Evolutionary conservation across 2,888 invertebrate species (phyloP).

Genomic region (Thera obeliscata): DNA sequence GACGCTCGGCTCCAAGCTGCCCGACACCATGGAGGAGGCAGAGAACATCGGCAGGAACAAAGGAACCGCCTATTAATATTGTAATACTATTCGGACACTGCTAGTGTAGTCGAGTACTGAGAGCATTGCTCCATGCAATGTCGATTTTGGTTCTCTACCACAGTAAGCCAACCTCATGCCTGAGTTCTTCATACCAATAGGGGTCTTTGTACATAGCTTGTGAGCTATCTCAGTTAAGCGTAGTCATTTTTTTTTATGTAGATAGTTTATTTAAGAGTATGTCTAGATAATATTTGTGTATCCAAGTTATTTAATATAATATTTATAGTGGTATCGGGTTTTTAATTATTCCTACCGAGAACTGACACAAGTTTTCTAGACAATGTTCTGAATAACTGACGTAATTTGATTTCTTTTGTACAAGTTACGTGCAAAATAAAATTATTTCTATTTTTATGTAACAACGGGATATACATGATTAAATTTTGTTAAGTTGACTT

Average conservation of each 20-base stretch:
- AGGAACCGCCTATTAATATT: neutral
- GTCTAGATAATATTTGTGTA: too few species aligned
- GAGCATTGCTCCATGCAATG: neutral
- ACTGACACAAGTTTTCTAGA: too few species aligned
- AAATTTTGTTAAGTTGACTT: too few species aligned
- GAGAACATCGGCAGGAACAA: slow-evolving; percentile 51
- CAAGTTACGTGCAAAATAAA: too few species aligned
- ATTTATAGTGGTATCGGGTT: neutral
- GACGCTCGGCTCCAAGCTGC: slow-evolving; percentile 79
- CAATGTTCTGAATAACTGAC: too few species aligned
- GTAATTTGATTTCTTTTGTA: too few species aligned
- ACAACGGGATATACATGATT: too few species aligned
- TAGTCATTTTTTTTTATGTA: neutral
- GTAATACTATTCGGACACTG: neutral
- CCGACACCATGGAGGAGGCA: slow-evolving; percentile 79
- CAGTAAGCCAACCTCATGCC: too few species aligned
- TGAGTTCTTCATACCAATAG: too few species aligned
- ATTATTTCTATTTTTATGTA: too few species aligned
- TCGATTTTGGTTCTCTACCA: too few species aligned
- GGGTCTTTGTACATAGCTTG: neutral
- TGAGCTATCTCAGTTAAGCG: neutral
- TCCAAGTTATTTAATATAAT: neutral
- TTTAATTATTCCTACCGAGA: neutral
- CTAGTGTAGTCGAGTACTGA: neutral
- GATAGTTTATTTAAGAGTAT: neutral